phyloP scores from a whole-genome alignment of 2,113 vertebrate species.

The Cyanoderma ruficeps region DNA sequence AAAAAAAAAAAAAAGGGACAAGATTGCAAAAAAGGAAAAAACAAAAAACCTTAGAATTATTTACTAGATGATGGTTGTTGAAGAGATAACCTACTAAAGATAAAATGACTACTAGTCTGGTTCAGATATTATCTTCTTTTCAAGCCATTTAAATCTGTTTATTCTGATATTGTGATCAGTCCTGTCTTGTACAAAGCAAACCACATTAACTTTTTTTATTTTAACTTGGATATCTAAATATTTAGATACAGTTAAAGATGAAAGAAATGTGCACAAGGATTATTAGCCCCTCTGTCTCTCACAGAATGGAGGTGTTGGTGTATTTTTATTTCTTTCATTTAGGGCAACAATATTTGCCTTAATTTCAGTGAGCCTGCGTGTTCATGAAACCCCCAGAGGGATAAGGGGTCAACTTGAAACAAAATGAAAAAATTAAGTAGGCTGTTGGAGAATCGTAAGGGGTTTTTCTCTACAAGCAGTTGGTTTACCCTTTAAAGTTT shows the following conservation, averaged over 20 bases:
- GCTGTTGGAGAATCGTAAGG: neutral
- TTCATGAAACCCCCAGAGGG: too few relatives aligned
- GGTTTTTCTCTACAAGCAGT: neutral
- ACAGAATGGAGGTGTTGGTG: neutral
- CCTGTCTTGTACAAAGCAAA: neutral
- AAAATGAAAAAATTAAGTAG: neutral
- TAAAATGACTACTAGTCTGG: neutral
- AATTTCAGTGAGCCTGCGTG: neutral
- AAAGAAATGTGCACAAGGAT: neutral
- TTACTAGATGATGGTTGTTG: neutral
- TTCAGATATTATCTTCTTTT: neutral
- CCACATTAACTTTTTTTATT: neutral
- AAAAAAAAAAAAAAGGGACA: neutral
- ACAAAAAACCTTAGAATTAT: neutral
- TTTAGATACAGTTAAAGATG: neutral
- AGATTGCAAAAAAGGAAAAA: neutral
- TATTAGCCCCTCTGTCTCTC: too few relatives aligned
- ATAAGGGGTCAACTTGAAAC: neutral
- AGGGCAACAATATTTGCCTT: neutral
- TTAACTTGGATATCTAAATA: neutral
- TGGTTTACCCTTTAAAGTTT: neutral
- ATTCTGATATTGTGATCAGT: neutral
- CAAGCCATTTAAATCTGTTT: neutral
- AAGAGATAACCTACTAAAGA: neutral
- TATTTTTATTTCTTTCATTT: neutral